A percentile compares a stretch with the other conserved stretches of the same genome.
These are phyloP conservation scores for Onychomys arenicola DNA, from an alignment of 2,797 vertebrate species.

Conservation along the genomic window DNA sequence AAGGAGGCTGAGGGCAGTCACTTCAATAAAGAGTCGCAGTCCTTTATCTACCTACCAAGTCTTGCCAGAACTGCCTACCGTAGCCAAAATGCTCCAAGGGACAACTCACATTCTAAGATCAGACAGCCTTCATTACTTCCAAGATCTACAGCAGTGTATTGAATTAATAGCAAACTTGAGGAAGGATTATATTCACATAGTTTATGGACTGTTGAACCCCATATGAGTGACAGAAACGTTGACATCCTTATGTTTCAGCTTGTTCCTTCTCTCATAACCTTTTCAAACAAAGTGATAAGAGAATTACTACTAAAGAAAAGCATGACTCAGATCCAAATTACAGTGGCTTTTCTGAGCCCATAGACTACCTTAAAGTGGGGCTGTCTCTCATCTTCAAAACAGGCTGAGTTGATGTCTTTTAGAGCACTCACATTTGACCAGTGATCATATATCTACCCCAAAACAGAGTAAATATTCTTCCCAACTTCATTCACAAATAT, in stretches of 20 bases:
- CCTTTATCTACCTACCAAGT: background rate
- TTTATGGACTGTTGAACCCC: background rate
- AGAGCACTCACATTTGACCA: background rate
- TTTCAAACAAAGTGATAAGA: background rate
- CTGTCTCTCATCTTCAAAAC: background rate
- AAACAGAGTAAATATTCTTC: background rate
- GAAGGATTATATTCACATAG: background rate
- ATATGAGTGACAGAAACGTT: background rate
- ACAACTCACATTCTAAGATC: background rate
- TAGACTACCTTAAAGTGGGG: background rate
- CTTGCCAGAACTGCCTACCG: background rate
- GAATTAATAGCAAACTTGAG: background rate
- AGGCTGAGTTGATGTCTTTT: background rate
- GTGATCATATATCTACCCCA: background rate
- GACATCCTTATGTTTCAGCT: background rate
- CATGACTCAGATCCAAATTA: background rate
- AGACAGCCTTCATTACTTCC: background rate
- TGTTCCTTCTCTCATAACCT: background rate
- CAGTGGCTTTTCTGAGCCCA: background rate
- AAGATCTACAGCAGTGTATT: background rate
- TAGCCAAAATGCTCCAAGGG: background rate
- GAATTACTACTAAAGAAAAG: background rate
- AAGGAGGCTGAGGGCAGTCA: background rate
- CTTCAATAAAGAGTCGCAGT: background rate
- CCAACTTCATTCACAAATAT: background rate